A percentile compares a stretch with the other conserved stretches of the same genome.
Conservation (phyloP, 2,113 vertebrate genomes). For the Myotis brandtii region DNA sequence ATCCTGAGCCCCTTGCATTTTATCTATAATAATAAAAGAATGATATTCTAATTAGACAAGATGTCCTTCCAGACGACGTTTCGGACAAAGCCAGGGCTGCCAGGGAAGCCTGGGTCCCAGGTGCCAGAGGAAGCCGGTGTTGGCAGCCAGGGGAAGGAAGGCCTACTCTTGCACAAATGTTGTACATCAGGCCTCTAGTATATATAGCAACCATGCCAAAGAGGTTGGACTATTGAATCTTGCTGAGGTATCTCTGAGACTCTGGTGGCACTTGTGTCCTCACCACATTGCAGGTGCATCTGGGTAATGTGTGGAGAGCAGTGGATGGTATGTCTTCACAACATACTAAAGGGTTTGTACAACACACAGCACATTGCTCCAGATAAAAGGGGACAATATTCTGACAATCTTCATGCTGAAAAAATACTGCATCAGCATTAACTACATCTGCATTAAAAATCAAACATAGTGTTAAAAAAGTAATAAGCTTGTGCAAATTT, state of each 20-base stretch:
- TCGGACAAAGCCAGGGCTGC: no score
- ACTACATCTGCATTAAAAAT: neutral
- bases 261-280: neutral
- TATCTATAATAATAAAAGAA: no score
- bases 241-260: neutral
- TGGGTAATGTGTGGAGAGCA: neutral
- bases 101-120: no score
- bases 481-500: slow-evolving; percentile 10
- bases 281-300: neutral
- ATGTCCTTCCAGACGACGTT: no score
- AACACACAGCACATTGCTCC: neutral
- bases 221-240: neutral
- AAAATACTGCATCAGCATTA: neutral
- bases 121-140: no score
- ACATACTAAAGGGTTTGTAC: neutral
- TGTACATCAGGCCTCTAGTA: no score
- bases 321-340: neutral
- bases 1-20: neutral
- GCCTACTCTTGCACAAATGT: no score
- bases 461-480: neutral
- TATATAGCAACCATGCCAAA: neutral
- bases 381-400: neutral
- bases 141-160: no score
- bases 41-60: no score
- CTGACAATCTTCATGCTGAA: neutral